Conservation (phyloP, 2,113 vertebrate species). For the Pseudois nayaur region DNA sequence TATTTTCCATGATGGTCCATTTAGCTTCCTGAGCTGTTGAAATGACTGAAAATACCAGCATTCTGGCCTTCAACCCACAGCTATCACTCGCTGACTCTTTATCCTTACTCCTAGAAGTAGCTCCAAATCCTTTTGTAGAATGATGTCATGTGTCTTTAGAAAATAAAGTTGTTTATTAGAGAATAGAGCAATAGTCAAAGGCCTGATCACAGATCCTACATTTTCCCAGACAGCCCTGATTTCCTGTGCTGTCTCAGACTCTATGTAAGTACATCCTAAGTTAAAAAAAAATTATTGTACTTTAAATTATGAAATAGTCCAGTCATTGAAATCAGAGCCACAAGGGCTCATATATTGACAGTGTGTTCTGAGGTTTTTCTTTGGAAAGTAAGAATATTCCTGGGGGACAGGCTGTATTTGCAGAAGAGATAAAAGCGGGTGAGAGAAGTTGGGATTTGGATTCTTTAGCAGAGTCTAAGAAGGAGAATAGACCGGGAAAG, state of each 20-base stretch:
- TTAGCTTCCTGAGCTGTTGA: background rate
- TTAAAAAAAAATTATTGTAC: background rate
- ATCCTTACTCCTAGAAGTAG: background rate
- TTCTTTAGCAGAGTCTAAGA: background rate
- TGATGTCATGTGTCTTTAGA: background rate
- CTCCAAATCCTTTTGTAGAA: background rate
- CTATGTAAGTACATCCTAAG: background rate
- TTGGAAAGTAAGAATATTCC: constrained; percentile 21
- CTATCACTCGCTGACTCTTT: background rate
- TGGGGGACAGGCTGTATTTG: background rate
- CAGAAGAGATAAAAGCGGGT: background rate
- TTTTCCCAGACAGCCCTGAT: background rate
- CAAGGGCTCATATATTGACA: background rate
- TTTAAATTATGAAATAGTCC: background rate
- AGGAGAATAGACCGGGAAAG: background rate
- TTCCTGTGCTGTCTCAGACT: background rate
- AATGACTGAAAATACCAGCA: background rate
- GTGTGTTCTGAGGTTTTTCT: background rate
- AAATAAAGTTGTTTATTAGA: constrained; percentile 1
- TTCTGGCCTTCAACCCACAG: background rate
- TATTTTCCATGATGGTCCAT: background rate
- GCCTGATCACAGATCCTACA: background rate
- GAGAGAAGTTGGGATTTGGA: background rate
- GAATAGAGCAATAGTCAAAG: background rate
- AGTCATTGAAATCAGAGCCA: background rate